These are phyloP conservation scores for Acestrorhynchus altus DNA, from an alignment of 2,797 vertebrate species.

Conservation along the genomic window DNA sequence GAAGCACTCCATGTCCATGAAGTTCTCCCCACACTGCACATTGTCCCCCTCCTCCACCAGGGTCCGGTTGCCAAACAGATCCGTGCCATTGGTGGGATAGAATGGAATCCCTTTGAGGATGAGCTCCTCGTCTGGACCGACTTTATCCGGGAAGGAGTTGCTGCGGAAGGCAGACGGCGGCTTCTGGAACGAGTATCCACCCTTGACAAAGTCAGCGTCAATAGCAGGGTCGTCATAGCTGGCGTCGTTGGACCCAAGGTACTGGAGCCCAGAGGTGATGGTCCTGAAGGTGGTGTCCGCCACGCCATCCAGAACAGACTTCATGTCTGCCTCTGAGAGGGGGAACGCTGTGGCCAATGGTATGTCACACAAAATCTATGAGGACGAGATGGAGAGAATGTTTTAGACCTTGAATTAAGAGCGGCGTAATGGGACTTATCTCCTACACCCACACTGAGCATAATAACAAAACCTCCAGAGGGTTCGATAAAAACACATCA, in stretches of 20 bases:
- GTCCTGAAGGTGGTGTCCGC: conserved; percentile 98
- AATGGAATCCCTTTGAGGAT: conserved; percentile 85
- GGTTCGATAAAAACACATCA: conserved; percentile 8
- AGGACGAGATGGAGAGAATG: conserved; percentile 63
- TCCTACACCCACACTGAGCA: conserved; percentile 23
- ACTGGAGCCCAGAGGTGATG: conserved; percentile 96
- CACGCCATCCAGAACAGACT: conserved; percentile 95
- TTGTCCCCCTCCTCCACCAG: conserved; percentile 87
- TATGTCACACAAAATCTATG: conserved; percentile 70
- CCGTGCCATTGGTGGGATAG: conserved; percentile 90
- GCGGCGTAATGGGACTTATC: conserved; percentile 18
- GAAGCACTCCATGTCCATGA: conserved; percentile 99
- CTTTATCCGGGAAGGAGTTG: conserved; percentile 91
- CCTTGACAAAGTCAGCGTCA: conserved; percentile 76
- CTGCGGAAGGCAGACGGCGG: conserved; percentile 93
- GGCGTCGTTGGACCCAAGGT: conserved; percentile 92
- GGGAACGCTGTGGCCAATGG: conserved; percentile 70
- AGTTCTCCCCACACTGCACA: conserved; percentile 97
- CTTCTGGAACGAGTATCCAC: conserved; percentile 86
- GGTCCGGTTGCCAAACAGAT: conserved; percentile 91
- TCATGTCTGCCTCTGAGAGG: conserved; percentile 87
- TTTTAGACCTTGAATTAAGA: conserved; percentile 30
- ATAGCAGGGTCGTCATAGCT: conserved; percentile 82
- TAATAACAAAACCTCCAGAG: conserved; percentile 15
- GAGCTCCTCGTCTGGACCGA: conserved; percentile 88